Base-by-base conservation (phyloP, 2,888 invertebrate genomes). In the Mythimna albipuncta region DNA sequence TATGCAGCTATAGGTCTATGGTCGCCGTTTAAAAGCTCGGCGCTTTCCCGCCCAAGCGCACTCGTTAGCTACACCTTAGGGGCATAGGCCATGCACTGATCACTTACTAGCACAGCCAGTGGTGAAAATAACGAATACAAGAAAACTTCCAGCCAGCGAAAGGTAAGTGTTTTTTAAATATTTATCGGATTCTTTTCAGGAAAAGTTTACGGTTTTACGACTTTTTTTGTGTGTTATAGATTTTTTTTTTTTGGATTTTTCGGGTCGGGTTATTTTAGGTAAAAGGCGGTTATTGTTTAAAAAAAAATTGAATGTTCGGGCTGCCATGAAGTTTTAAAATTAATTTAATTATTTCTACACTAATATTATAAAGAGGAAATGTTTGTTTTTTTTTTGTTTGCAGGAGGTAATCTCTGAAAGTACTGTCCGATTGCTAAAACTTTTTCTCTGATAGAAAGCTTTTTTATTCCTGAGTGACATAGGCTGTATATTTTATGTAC, bases 31-130 rank as follows among this genome's bases (percentile, higher is more conserved):
- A 96, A 93, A 95, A 95, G 95, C 93, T 78, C 89, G 89, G 81
- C 90, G 84, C 71, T 87, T 88, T 90, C 88, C 92, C 94, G 93
- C 92, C 93, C 89, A 87, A 91, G 91, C 94, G 92, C 95, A 95
- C 89, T 95, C 89, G 80, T 88, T 79, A 85, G 82, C 88, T 85
- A 84, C 82, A 86, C 85, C 84, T 83, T 85, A 83, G 81, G 84
- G 79, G 87, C 84, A 83, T 76, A 83, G 84, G 86, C 86, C 86
- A 90, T 89, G 88, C 90, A 84, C 88, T 88, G 75, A 83, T 79
- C 75, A 70, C 55, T 50, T 57, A 61, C 26, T n/a, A 59, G 63
- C 35, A 66, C 21, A 65, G 16, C 65, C 61, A 66, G 81, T 83
- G 61, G 63, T 83, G 72, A 21, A 38, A 32, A 35, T 47, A 72